Conservation (phyloP, 2,797 vertebrate species). For the Gallinago stenura region DNA sequence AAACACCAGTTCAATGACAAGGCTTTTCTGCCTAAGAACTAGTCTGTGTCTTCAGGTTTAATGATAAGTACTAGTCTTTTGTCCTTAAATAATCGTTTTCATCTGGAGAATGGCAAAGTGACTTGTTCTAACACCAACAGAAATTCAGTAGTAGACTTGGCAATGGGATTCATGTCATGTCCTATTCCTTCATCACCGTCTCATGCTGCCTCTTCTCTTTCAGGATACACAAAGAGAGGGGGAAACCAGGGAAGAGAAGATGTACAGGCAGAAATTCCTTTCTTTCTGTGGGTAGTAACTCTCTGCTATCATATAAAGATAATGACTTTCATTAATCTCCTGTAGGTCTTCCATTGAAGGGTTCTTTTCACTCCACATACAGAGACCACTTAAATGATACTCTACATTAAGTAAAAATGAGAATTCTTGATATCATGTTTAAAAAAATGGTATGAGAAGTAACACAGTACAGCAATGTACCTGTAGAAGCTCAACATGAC, state of each 20-base stretch:
- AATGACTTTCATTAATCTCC: slow-evolving; percentile 68
- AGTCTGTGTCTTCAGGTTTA: slow-evolving; percentile 62
- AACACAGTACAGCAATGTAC: neutral
- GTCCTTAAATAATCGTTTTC: slow-evolving; percentile 69
- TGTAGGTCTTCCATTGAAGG: slow-evolving; percentile 3
- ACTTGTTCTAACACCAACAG: slow-evolving; percentile 61
- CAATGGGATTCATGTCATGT: slow-evolving; percentile 49
- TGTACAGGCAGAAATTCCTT: slow-evolving; percentile 34
- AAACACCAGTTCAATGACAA: slow-evolving; percentile 70
- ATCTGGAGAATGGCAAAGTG: slow-evolving; percentile 52
- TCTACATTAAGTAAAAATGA: slow-evolving; percentile 5
- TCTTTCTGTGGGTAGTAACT: slow-evolving; percentile 22
- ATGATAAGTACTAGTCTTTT: slow-evolving; percentile 65
- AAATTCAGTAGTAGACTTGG: slow-evolving; percentile 47
- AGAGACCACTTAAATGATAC: slow-evolving; percentile 24
- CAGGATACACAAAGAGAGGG: neutral
- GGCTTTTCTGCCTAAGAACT: slow-evolving; percentile 66
- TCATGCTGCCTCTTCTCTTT: slow-evolving; percentile 37
- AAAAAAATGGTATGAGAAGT: neutral
- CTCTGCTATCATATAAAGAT: slow-evolving; percentile 19
- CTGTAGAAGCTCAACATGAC: neutral
- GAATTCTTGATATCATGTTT: neutral
- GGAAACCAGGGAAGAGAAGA: slow-evolving; percentile 16
- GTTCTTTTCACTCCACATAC: neutral
- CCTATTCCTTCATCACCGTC: slow-evolving; percentile 35